Conservation (phyloP, 2,113 vertebrate species). For the Gobio gobio region DNA sequence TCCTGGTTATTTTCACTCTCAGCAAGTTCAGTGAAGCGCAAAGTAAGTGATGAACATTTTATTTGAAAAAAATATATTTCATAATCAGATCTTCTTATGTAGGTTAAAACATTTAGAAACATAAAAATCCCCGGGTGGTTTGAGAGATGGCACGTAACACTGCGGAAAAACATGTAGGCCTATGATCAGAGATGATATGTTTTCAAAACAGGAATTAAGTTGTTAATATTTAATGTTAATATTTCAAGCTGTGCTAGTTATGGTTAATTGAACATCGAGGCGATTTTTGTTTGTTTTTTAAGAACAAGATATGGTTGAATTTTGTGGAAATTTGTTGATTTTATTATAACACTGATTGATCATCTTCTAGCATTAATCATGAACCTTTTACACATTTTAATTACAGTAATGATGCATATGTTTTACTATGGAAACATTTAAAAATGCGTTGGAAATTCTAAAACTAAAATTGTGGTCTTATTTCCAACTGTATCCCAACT, state of each 20-base stretch:
- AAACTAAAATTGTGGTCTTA: not conserved
- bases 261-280: not conserved
- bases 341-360: not conserved
- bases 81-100: not conserved
- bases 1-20: slow-evolving; percentile 58
- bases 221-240: not conserved
- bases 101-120: too few species aligned
- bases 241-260: not conserved
- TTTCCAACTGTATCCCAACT: not conserved
- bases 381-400: not conserved
- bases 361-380: not conserved
- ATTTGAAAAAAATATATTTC: not conserved
- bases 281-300: not conserved
- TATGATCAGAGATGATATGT: not conserved
- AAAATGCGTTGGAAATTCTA: not conserved
- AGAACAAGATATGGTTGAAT: not conserved
- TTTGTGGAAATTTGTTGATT: not conserved
- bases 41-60: slow-evolving; percentile 52
- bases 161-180: not conserved
- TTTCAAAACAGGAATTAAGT: not conserved
- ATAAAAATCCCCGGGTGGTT: not conserved
- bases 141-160: not conserved
- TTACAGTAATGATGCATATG: not conserved
- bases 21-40: slow-evolving; percentile 29
- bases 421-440: not conserved